Evolutionary conservation across 2,113 vertebrate genomes (phyloP).

Genomic region (Protobothrops flavoviridis): DNA sequence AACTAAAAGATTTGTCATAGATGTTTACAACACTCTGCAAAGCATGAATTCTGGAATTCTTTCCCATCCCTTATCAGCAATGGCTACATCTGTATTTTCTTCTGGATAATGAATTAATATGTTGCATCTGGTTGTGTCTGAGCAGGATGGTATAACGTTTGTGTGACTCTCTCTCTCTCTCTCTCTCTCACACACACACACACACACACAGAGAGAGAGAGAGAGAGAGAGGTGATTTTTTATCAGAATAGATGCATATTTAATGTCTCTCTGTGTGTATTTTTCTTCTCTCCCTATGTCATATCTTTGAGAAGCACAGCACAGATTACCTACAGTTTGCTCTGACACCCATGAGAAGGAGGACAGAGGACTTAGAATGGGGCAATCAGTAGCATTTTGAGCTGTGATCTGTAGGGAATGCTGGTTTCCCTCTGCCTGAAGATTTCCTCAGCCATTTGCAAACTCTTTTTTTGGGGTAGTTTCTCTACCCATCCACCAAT

Average conservation of each 20-base stretch:
- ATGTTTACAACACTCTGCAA: not conserved
- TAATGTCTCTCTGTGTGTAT: not conserved
- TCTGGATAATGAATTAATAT: not conserved
- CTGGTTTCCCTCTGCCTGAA: not conserved
- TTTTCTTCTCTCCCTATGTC: not conserved
- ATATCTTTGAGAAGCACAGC: not conserved
- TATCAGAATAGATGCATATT: not conserved
- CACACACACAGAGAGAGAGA: too few relatives aligned
- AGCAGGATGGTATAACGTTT: not conserved
- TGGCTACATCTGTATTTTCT: not conserved
- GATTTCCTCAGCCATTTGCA: not conserved
- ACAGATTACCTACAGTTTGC: not conserved
- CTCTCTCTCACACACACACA: too few relatives aligned
- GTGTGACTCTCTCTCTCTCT: not conserved
- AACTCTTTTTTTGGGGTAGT: not conserved
- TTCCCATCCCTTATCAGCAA: not conserved
- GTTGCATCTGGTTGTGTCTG: not conserved
- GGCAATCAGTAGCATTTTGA: not conserved
- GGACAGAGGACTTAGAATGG: not conserved
- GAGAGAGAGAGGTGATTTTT: not conserved
- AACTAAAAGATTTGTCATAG: not conserved
- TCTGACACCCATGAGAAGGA: not conserved
- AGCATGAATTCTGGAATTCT: not conserved
- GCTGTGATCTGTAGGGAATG: not conserved
- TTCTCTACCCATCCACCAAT: not conserved